Evolutionary conservation across 2,888 invertebrate genomes (phyloP), one percentile per base, ranked within the genome.

Genomic region (Antitype chi): DNA sequence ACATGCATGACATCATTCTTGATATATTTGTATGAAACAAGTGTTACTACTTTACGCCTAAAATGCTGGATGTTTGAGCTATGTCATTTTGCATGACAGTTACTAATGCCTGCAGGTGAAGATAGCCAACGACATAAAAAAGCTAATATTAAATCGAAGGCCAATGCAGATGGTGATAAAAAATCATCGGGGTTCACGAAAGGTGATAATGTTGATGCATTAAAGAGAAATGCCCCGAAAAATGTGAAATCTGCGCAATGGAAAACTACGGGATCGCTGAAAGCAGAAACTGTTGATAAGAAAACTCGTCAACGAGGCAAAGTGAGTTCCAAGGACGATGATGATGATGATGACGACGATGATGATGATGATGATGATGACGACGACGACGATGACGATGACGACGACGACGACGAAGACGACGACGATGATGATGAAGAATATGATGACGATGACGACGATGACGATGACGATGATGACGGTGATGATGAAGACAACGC

Each of bases 51-150:
- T 94, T 94, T 95, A 94, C 90, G 94, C 95, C 94, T 96, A 93
- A 94, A 92, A 95, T 94, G 95, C 95, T 96, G 94, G 94, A 95
- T 96, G 95, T 96, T 96, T 96, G 96, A 96, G 96, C 96, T 96
- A 92, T 94, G 96, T 96, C 96, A 96, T 95, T 96, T 96, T 97
- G 97, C 97, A 97, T 97, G 97, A 97, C 97, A 94, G 96, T 97
- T 94, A 97, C 97, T 94, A 97, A 97, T 94, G 97, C 97, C 94
- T 97, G 97, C 93, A 97, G 97, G 96, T 96, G 97, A 97, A 95
- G 97, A 97, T 96, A 96, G 95, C 94, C 94, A 94, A 90, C 95
- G 92, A 92, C 91, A 93, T 94, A 95, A 93, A 94, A 96, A 94
- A 95, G 92, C 93, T 95, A 94, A 94, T 93, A 91, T 92, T 94